A percentile compares a stretch with the other conserved stretches of the same genome.
Conservation (phyloP, 2,113 vertebrate species). For the Brevimyrus niger region DNA sequence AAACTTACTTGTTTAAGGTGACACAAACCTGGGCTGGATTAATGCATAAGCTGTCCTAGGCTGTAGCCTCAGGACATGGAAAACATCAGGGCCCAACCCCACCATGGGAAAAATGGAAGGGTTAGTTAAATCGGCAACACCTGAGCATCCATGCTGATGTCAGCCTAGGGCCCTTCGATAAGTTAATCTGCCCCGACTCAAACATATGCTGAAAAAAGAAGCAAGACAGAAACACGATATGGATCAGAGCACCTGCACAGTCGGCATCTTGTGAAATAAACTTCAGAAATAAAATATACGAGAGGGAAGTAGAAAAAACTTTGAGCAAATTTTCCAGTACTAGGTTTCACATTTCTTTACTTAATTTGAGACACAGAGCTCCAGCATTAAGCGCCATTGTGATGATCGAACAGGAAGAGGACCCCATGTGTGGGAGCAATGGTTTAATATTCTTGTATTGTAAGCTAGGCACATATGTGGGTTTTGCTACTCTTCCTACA, state of each 20-base stretch:
- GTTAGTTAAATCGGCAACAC: not conserved
- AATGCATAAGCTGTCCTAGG: not conserved
- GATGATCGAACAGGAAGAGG: not conserved
- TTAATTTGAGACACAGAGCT: not conserved
- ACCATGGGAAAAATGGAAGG: not conserved
- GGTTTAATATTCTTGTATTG: not conserved
- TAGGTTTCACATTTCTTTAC: not conserved
- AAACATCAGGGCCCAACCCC: not conserved
- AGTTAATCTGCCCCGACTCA: not conserved
- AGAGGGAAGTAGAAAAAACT: not conserved
- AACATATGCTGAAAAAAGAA: not conserved
- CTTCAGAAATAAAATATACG: not conserved
- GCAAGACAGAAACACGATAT: not conserved
- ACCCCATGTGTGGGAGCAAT: not conserved
- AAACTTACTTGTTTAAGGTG: not conserved
- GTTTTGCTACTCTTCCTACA: not conserved
- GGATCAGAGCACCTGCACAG: not conserved
- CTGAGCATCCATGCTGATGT: not conserved
- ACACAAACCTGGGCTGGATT: not conserved
- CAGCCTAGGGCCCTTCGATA: not conserved
- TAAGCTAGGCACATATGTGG: not conserved
- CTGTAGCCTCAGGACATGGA: not conserved
- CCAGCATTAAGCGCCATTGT: not conserved
- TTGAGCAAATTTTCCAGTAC: not conserved
- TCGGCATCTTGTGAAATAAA: not conserved